phyloP scores from a whole-genome alignment of 1,140 invertebrate species.

The Matsumurasca onukii region DNA sequence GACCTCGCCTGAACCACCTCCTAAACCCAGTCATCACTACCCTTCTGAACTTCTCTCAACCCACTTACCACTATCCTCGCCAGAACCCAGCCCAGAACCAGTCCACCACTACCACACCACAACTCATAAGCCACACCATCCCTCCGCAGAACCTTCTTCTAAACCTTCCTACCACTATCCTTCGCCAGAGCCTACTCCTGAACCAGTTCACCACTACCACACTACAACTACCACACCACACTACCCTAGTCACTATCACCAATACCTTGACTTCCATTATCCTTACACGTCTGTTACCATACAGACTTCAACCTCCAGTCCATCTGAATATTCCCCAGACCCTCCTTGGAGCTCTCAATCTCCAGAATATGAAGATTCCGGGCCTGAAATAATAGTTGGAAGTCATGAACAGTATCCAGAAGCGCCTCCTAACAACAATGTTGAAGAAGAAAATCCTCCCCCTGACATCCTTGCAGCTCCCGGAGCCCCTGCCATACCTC shows the following conservation, averaged over 20 bases:
- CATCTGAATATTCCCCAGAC: too few species aligned
- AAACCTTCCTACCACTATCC: conserved; percentile 10
- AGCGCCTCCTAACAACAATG: conserved; percentile 1
- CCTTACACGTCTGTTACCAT: too few species aligned
- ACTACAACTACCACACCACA: too few species aligned
- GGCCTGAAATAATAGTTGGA: too few species aligned
- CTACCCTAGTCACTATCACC: not conserved
- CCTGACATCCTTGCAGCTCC: conserved; percentile 16
- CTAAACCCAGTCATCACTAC: too few species aligned
- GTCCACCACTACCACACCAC: conserved; percentile 15
- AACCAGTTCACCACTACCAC: conserved; percentile 12
- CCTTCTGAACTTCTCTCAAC: too few species aligned
- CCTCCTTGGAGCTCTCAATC: not conserved
- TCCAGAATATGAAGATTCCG: too few species aligned
- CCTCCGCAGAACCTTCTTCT: too few species aligned
- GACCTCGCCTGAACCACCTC: conserved; percentile 23
- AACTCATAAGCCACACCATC: too few species aligned
- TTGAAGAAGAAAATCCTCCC: too few species aligned
- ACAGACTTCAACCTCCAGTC: too few species aligned
- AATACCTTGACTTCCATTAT: too few species aligned
- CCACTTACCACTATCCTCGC: conserved; percentile 8
- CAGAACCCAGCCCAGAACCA: conserved; percentile 8
- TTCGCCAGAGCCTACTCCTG: not conserved
- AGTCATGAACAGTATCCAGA: conserved; percentile 21
- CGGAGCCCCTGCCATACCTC: conserved; percentile 10